phyloP scores from a whole-genome alignment of 1,140 invertebrate species.

The Aphidius gifuensis region DNA sequence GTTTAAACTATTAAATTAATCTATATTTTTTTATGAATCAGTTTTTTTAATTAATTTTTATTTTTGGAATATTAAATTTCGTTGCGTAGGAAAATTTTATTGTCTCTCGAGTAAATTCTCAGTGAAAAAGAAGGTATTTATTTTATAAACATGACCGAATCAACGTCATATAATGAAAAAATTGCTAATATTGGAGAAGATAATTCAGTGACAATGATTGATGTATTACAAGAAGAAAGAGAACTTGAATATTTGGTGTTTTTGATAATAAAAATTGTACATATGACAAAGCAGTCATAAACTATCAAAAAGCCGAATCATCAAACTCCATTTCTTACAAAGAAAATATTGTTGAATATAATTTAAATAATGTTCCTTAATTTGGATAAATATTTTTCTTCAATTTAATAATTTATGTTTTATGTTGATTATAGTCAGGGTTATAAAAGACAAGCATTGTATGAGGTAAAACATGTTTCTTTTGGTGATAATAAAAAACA shows the following conservation, averaged over 20 bases:
- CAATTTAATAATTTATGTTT: too few species aligned
- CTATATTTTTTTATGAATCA: too few species aligned
- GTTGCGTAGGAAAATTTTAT: background rate
- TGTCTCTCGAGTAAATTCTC: background rate
- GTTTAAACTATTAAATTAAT: too few species aligned
- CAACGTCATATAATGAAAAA: slow-evolving; percentile 19
- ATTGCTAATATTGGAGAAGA: slow-evolving; percentile 52
- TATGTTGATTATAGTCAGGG: too few species aligned
- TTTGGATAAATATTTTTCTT: too few species aligned
- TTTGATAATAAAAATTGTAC: slow-evolving; percentile 31
- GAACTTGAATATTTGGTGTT: slow-evolving; percentile 65
- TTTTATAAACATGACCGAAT: slow-evolving; percentile 29
- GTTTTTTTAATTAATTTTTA: background rate
- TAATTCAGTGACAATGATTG: slow-evolving; percentile 73
- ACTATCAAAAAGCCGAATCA: too few species aligned
- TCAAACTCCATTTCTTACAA: too few species aligned
- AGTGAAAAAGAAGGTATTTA: background rate
- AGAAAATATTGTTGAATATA: too few species aligned
- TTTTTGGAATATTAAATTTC: background rate
- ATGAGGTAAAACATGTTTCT: slow-evolving; percentile 88
- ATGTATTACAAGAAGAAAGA: slow-evolving; percentile 75
- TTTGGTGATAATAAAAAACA: slow-evolving; percentile 56
- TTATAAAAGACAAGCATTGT: slow-evolving; percentile 91
- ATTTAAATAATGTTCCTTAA: too few species aligned
- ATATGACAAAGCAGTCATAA: too few species aligned